Evolutionary conservation across 2,113 vertebrate genomes (phyloP).

Genomic region (Prionailurus viverrinus): DNA sequence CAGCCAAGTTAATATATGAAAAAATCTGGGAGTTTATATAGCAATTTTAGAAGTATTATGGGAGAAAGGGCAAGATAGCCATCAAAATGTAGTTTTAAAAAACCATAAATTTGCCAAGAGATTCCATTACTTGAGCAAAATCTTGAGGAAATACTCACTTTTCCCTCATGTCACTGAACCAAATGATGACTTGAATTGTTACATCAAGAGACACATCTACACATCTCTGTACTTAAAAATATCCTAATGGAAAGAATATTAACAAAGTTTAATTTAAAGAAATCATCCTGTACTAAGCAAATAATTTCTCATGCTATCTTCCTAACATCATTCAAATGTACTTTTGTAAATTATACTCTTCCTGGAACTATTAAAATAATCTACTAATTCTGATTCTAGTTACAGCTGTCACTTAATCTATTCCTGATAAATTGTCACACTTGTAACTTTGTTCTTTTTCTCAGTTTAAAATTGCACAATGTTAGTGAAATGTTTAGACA

Average conservation of each 20-base stretch:
- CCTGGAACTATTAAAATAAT: conserved; percentile 78
- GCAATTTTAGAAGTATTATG: conserved; percentile 1
- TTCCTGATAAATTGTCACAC: conserved; percentile 75
- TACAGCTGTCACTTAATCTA: conserved; percentile 80
- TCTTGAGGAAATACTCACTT: conserved; percentile 8
- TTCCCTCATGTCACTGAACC: conserved; percentile 23
- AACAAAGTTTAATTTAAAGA: conserved; percentile 52
- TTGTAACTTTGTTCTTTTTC: conserved; percentile 80
- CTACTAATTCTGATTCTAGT: conserved; percentile 75
- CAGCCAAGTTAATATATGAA: background rate
- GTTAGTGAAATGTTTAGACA: conserved; percentile 84
- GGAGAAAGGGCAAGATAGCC: background rate
- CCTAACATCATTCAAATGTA: conserved; percentile 62
- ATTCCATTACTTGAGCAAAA: background rate
- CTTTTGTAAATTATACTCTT: conserved; percentile 70
- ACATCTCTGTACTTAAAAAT: background rate
- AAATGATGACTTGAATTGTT: background rate
- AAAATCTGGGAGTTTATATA: background rate
- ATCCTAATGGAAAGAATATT: background rate
- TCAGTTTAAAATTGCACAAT: conserved; percentile 83
- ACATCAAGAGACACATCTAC: background rate
- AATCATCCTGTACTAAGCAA: conserved; percentile 40
- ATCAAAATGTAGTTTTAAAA: background rate
- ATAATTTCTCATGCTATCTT: background rate
- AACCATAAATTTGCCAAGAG: conserved; percentile 9